Conservation (phyloP, 2,888 invertebrate species). For the Camponotus fellah region DNA sequence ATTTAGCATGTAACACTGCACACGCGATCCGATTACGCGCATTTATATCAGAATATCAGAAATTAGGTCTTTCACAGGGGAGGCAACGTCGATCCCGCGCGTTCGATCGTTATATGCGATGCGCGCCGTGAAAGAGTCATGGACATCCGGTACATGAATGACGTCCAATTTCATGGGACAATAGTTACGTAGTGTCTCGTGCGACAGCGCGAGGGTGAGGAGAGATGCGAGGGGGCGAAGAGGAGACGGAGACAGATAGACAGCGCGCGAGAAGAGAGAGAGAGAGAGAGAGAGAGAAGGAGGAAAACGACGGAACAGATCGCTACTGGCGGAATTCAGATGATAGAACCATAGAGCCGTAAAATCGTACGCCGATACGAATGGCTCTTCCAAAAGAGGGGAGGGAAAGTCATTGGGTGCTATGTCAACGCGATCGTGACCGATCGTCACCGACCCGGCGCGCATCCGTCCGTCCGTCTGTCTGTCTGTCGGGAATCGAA, state of each 20-base stretch:
- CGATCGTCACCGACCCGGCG: conserved; percentile 48
- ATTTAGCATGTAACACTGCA: not conserved
- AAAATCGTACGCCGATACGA: conserved; percentile 65
- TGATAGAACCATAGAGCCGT: conserved; percentile 66
- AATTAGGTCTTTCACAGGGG: conserved; percentile 49
- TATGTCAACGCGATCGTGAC: conserved; percentile 51
- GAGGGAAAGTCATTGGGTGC: conserved; percentile 48
- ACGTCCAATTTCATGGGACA: conserved; percentile 81
- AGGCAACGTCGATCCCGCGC: not conserved
- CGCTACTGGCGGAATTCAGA: conserved; percentile 67
- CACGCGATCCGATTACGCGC: conserved; percentile 32
- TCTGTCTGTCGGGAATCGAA: conserved; percentile 11
- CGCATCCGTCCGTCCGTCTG: conserved; percentile 11
- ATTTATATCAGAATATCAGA: conserved; percentile 37
- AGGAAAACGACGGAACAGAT: conserved; percentile 56
- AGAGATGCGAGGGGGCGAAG: conserved; percentile 25
- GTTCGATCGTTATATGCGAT: conserved; percentile 63
- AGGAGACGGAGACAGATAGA: conserved; percentile 47
- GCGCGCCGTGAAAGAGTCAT: conserved; percentile 76
- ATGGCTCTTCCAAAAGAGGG: conserved; percentile 46
- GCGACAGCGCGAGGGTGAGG: conserved; percentile 47
- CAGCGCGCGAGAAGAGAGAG: conserved; percentile 39
- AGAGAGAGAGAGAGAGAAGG: conserved; percentile 37
- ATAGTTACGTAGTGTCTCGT: conserved; percentile 76
- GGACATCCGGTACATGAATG: conserved; percentile 79